Conservation (phyloP, 2,888 invertebrate species). For the Rhimphoctona megacephalus region DNA sequence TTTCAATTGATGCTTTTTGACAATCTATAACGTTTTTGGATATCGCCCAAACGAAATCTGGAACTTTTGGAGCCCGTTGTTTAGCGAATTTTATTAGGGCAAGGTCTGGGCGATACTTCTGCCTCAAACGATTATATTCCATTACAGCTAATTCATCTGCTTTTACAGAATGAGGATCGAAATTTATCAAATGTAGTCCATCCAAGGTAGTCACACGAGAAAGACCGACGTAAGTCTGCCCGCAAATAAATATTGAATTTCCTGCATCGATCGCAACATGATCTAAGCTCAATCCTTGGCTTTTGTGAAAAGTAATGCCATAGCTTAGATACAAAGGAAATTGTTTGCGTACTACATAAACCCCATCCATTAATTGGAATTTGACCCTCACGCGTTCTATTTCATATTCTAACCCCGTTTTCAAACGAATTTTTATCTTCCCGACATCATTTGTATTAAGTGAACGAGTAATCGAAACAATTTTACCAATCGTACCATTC, state of each 20-base stretch:
- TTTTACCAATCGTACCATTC: no score
- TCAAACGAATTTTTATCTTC: conserved; percentile 69
- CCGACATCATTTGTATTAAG: conserved; percentile 72
- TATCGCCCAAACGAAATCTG: conserved; percentile 46
- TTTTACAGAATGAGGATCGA: conserved; percentile 64
- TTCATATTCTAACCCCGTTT: conserved; percentile 43
- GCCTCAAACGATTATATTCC: conserved; percentile 69
- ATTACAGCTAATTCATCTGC: conserved; percentile 61
- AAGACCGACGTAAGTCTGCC: conserved; percentile 71
- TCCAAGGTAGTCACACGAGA: conserved; percentile 68
- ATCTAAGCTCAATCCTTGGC: conserved; percentile 66
- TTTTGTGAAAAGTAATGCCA: conserved; percentile 47
- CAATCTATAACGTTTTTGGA: not conserved
- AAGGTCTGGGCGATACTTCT: conserved; percentile 57
- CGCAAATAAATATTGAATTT: conserved; percentile 65
- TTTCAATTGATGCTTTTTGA: not conserved
- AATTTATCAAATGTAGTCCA: conserved; percentile 71
- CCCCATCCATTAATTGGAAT: conserved; percentile 66
- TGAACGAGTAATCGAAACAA: conserved; percentile 40
- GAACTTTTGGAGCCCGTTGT: conserved; percentile 21
- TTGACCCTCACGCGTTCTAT: conserved; percentile 47
- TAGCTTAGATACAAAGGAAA: conserved; percentile 70
- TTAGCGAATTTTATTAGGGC: conserved; percentile 11
- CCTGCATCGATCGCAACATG: conserved; percentile 69
- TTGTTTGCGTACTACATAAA: conserved; percentile 68